These are phyloP conservation scores for Coreoperca whiteheadi DNA, from an alignment of 2,113 vertebrate genomes.

Conservation along the genomic window DNA sequence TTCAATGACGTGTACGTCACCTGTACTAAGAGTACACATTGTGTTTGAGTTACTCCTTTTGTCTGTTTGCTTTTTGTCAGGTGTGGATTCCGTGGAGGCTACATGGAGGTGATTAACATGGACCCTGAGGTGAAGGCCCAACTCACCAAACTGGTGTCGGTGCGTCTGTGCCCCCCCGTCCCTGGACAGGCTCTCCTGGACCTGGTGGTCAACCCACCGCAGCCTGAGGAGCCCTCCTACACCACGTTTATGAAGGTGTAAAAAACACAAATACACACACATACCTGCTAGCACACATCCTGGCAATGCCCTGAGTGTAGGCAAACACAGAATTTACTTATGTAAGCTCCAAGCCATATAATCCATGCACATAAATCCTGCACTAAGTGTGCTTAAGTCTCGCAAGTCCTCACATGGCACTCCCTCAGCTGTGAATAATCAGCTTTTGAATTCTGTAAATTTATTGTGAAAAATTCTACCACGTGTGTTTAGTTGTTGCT, in stretches of 20 bases:
- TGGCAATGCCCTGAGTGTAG: background rate
- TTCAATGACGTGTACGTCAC: background rate
- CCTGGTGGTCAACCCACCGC: constrained; percentile 85
- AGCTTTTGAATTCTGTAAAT: background rate
- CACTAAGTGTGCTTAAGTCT: background rate
- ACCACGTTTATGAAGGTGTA: constrained; percentile 85
- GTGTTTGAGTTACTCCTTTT: background rate
- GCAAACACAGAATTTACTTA: constrained; percentile 35
- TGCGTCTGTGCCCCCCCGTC: constrained; percentile 89
- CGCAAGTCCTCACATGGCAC: background rate
- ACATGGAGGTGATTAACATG: constrained; percentile 94
- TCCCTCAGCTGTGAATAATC: constrained; percentile 6
- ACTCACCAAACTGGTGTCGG: constrained; percentile 89
- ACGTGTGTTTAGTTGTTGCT: background rate
- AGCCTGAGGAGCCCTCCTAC: constrained; percentile 88
- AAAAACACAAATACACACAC: background rate
- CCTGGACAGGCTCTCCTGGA: constrained; percentile 89
- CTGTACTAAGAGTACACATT: background rate
- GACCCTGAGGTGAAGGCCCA: constrained; percentile 87
- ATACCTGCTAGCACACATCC: background rate
- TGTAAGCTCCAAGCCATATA: background rate
- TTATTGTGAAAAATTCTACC: background rate
- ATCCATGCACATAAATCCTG: constrained; percentile 6
- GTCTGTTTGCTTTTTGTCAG: constrained; percentile 71
- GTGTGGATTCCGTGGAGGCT: constrained; percentile 93